phyloP scores from a whole-genome alignment of 2,888 invertebrate species.

The Trimorus sp. region DNA sequence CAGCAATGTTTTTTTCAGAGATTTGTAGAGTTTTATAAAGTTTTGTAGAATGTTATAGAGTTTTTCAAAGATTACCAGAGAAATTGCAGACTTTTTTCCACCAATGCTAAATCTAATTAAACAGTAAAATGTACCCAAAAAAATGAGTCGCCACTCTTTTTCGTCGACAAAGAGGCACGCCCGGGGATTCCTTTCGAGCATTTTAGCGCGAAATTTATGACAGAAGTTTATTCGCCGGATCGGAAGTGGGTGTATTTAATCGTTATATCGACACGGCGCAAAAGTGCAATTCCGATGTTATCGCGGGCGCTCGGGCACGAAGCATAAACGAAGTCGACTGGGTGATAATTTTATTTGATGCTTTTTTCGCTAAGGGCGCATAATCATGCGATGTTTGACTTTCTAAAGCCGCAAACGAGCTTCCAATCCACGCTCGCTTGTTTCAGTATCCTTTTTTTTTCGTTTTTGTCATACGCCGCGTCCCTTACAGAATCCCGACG shows the following conservation, averaged over 20 bases:
- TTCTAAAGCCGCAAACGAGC: constrained; percentile 41
- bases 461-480: too few species aligned
- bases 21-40: too few species aligned
- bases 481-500: too few species aligned
- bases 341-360: constrained; percentile 60
- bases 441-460: not conserved
- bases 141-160: constrained; percentile 24
- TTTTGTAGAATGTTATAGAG: too few species aligned
- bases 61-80: too few species aligned
- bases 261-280: constrained; percentile 57
- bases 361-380: constrained; percentile 48
- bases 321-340: constrained; percentile 54
- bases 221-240: constrained; percentile 60
- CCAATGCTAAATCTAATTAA: too few species aligned
- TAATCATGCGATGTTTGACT: constrained; percentile 64
- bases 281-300: constrained; percentile 50
- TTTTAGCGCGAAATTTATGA: constrained; percentile 55
- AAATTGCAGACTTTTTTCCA: too few species aligned
- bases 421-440: constrained; percentile 17
- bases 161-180: constrained; percentile 23
- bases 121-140: constrained; percentile 27
- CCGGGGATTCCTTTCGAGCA: constrained; percentile 35
- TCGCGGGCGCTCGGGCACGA: constrained; percentile 58
- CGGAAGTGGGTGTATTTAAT: constrained; percentile 53
- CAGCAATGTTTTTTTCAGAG: too few species aligned